Evolutionary conservation across 2,113 vertebrate genomes (phyloP).

Genomic region (Hemicordylus capensis): DNA sequence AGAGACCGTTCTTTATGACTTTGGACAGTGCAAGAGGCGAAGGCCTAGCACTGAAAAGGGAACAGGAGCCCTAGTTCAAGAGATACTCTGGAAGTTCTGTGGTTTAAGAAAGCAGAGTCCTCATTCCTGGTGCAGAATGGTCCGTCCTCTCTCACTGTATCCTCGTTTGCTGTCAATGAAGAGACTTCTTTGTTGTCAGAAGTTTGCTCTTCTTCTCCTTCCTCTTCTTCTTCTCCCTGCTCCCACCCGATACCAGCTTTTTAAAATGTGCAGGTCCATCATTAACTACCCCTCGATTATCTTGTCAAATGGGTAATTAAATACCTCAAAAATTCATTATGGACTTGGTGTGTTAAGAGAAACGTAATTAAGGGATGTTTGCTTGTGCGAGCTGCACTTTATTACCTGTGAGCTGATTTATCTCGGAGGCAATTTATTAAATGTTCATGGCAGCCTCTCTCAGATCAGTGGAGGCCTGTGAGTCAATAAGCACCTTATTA

Average conservation of each 20-base stretch:
- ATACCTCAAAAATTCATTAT: conserved; percentile 79
- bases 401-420: conserved; percentile 78
- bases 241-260: neutral
- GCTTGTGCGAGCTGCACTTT: conserved; percentile 75
- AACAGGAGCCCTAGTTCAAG: neutral
- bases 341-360: conserved; percentile 75
- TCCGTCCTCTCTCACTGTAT: conserved; percentile 72
- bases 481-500: conserved; percentile 73
- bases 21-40: neutral
- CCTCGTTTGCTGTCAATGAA: conserved; percentile 76
- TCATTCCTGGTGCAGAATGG: conserved; percentile 63
- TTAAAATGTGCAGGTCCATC: conserved; percentile 76
- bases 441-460: conserved; percentile 60
- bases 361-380: conserved; percentile 81
- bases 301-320: conserved; percentile 82
- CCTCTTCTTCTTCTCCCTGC: neutral
- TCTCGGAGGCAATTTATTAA: conserved; percentile 71
- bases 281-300: conserved; percentile 79
- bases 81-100: neutral
- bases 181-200: conserved; percentile 75
- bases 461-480: conserved; percentile 71
- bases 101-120: too few relatives aligned
- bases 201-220: conserved; percentile 26
- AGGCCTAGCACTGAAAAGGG: neutral
- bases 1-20: neutral